Conservation (phyloP, 2,113 vertebrate species). For the Mastomys coucha region DNA sequence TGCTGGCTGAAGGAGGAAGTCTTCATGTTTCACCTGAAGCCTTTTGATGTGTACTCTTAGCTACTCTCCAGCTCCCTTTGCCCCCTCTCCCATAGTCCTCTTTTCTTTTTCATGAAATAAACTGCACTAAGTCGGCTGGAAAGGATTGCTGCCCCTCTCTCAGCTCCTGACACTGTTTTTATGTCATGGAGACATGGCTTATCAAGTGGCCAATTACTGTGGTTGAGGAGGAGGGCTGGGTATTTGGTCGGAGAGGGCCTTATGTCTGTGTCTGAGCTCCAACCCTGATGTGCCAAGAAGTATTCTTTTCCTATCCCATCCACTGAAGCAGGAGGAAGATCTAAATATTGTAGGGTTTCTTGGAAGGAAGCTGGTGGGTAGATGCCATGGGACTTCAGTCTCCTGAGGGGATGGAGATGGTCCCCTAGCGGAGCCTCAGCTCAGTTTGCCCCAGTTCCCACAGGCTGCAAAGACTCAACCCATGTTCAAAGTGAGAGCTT, state of each 20-base stretch:
- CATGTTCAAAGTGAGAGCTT: not conserved
- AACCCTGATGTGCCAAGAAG: not conserved
- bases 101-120: conserved; percentile 27
- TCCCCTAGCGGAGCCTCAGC: not conserved
- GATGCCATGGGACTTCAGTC: not conserved
- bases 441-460: not conserved
- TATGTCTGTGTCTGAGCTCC: not conserved
- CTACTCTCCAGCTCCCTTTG: not conserved
- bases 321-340: not conserved
- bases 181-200: conserved; percentile 15
- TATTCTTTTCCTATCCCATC: not conserved
- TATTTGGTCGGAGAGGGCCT: not conserved
- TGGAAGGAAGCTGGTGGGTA: not conserved
- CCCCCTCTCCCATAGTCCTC: not conserved
- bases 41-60: not conserved
- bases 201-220: not conserved
- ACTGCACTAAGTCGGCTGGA: not conserved
- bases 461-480: not conserved
- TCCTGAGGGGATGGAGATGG: not conserved
- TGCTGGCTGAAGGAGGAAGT: not conserved
- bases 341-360: not conserved
- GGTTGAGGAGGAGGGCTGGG: not conserved
- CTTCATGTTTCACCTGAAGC: not conserved
- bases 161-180: not conserved
- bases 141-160: conserved; percentile 10